Conservation (phyloP, 2,888 invertebrate genomes). For the Hartigia nigra region DNA sequence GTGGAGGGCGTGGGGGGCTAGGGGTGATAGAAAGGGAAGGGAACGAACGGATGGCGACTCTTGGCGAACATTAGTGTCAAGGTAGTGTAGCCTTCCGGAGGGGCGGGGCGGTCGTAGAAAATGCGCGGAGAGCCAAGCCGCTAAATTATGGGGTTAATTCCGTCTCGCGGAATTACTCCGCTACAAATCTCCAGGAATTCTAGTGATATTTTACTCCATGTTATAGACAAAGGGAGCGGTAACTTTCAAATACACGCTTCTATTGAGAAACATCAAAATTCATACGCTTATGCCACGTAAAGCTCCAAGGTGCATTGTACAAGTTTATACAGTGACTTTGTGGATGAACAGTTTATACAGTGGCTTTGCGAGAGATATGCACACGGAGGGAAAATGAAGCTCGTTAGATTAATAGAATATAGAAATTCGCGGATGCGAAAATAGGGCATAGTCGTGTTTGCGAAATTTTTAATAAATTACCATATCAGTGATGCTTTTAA, state of each 20-base stretch:
- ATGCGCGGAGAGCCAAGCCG: slow-evolving; percentile 30
- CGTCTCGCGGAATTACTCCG: slow-evolving; percentile 23
- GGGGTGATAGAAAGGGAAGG: background rate
- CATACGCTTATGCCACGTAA: background rate
- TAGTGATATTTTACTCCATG: background rate
- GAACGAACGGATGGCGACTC: background rate
- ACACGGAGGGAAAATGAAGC: background rate
- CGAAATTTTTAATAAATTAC: background rate
- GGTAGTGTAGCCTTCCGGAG: slow-evolving; percentile 27
- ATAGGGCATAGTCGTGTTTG: background rate
- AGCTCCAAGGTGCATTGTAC: background rate
- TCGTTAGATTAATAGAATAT: background rate
- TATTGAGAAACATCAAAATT: background rate
- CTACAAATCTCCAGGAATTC: slow-evolving; percentile 24
- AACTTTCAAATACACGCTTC: slow-evolving; percentile 4
- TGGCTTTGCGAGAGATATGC: background rate
- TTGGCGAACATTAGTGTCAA: slow-evolving; percentile 13
- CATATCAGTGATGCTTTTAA: background rate
- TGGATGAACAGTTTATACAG: too few relatives aligned
- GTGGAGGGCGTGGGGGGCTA: background rate
- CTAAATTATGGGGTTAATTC: slow-evolving; percentile 38
- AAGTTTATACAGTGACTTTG: background rate
- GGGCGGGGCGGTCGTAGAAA: slow-evolving; percentile 28
- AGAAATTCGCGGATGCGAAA: background rate
- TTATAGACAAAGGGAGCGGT: background rate